These are phyloP conservation scores for Apaloderma vittatum DNA, from an alignment of 2,113 vertebrate genomes.

Conservation along the genomic window DNA sequence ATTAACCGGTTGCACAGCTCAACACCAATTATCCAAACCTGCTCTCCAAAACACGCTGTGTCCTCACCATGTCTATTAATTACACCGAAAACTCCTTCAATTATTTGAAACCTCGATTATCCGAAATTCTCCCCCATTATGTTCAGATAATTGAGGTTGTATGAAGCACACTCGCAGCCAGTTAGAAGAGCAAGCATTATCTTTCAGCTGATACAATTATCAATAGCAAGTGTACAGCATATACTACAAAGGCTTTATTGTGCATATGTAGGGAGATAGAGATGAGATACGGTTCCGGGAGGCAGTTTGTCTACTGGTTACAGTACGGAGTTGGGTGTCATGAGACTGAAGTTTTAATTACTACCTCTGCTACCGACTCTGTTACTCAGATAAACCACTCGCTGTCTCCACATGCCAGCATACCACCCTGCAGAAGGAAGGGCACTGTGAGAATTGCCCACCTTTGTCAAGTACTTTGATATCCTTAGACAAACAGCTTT, in stretches of 20 bases:
- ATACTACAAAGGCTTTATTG: conserved; percentile 74
- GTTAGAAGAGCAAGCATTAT: conserved; percentile 65
- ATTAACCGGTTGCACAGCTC: neutral
- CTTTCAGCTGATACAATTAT: conserved; percentile 75
- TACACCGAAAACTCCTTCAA: neutral
- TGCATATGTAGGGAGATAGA: conserved; percentile 72
- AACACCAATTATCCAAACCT: neutral
- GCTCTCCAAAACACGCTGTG: neutral
- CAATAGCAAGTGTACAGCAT: conserved; percentile 72
- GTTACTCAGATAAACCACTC: conserved; percentile 45
- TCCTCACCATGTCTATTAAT: neutral
- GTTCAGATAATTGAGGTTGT: conserved; percentile 61
- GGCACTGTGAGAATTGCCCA: conserved; percentile 51
- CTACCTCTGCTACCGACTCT: conserved; percentile 53
- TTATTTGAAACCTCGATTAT: conserved; percentile 20
- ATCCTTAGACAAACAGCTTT: conserved; percentile 55
- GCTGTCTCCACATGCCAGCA: conserved; percentile 48
- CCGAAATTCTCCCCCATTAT: conserved; percentile 56
- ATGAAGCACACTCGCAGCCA: conserved; percentile 45
- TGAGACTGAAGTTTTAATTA: conserved; percentile 73
- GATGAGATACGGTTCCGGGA: conserved; percentile 59
- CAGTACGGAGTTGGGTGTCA: conserved; percentile 70
- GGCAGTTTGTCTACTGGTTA: conserved; percentile 68
- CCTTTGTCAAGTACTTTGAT: conserved; percentile 47
- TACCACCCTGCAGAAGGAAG: conserved; percentile 31